These are phyloP conservation scores for Caenorhabditis sp. DNA, from an alignment of 2,888 invertebrate genomes.

Conservation along the genomic window DNA sequence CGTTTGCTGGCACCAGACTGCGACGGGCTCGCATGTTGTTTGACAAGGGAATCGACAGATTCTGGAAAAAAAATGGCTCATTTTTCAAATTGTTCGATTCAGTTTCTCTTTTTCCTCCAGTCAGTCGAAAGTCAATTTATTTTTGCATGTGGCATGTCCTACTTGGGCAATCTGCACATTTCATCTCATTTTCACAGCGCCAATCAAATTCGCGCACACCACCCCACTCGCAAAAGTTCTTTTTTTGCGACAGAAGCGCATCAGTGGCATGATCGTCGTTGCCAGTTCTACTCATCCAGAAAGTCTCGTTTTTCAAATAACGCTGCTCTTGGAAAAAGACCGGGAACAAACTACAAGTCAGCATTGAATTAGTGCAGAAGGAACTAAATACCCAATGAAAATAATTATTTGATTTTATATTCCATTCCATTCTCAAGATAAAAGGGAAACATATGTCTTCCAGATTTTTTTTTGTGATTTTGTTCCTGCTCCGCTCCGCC, in stretches of 20 bases:
- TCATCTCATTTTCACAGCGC: constrained; percentile 55
- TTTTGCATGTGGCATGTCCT: constrained; percentile 21
- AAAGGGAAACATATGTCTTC: no score
- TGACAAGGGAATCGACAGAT: constrained; percentile 34
- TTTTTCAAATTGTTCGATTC: not conserved
- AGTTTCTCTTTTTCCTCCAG: not conserved
- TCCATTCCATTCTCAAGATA: no score
- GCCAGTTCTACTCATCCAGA: not conserved
- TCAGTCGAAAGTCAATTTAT: constrained; percentile 31
- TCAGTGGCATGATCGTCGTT: constrained; percentile 26
- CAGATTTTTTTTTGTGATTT: not conserved
- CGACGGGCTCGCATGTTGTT: constrained; percentile 58
- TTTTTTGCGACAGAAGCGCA: constrained; percentile 30
- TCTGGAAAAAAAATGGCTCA: constrained; percentile 43
- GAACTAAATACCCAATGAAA: no score
- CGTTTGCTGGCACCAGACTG: constrained; percentile 62
- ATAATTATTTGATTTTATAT: no score
- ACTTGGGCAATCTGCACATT: constrained; percentile 50
- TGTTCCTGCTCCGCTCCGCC: not conserved
- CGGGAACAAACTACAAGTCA: no score
- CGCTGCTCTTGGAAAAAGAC: not conserved
- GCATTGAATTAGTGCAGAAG: no score
- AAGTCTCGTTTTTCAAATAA: constrained; percentile 26
- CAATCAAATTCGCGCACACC: constrained; percentile 53
- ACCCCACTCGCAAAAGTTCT: constrained; percentile 11